Percentiles rank a stretch among this genome's conserved stretches.
phyloP scores from a whole-genome alignment of 2,888 invertebrate species.

The Zele albiditarsus region DNA sequence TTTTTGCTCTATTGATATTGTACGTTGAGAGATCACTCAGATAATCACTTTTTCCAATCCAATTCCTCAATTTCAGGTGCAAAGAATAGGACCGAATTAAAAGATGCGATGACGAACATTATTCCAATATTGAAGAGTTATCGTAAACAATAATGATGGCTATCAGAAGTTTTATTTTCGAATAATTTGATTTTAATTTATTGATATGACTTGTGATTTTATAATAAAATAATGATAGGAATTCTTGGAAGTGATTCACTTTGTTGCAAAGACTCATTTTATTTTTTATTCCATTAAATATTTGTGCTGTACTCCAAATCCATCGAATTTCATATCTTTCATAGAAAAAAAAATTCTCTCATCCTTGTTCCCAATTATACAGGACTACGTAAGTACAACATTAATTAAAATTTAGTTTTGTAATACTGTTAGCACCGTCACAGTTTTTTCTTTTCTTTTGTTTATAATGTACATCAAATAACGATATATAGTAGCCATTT shows the following conservation, averaged over 20 bases:
- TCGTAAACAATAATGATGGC: slow-evolving; percentile 80
- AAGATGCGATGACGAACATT: slow-evolving; percentile 94
- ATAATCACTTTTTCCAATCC: slow-evolving; percentile 19
- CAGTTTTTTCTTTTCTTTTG: too few species aligned
- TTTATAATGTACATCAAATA: not conserved
- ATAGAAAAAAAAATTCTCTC: not conserved
- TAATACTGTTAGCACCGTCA: slow-evolving; percentile 6
- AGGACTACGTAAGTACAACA: not conserved
- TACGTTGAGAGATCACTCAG: not conserved
- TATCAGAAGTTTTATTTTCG: slow-evolving; percentile 21
- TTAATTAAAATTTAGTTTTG: not conserved
- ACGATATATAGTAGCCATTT: too few species aligned
- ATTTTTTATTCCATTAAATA: not conserved
- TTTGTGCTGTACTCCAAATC: not conserved
- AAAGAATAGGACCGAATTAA: slow-evolving; percentile 91
- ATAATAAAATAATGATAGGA: slow-evolving; percentile 4
- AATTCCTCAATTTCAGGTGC: slow-evolving; percentile 79
- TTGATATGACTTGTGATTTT: slow-evolving; percentile 20
- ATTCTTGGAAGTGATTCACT: not conserved
- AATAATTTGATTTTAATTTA: not conserved
- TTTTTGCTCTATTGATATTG: not conserved
- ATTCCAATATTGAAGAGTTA: slow-evolving; percentile 96
- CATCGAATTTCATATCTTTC: not conserved
- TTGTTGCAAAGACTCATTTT: not conserved
- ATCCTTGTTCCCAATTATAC: not conserved